These are phyloP conservation scores for Pangasianodon hypophthalmus DNA, from an alignment of 2,113 vertebrate genomes.

Conservation along the genomic window DNA sequence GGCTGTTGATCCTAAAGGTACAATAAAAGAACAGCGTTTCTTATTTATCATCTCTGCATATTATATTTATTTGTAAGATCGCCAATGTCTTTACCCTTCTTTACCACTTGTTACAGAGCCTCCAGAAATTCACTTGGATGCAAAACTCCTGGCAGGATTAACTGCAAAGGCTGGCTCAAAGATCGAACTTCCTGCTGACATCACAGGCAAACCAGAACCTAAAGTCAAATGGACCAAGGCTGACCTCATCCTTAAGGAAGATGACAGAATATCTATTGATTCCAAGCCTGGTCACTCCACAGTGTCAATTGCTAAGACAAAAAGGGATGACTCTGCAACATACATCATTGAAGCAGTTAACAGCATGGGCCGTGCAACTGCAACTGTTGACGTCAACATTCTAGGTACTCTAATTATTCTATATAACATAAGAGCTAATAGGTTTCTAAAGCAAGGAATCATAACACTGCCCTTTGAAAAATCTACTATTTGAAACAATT, in stretches of 20 bases:
- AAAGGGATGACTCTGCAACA: slow-evolving; percentile 88
- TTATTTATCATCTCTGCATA: not conserved
- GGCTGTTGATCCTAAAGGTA: slow-evolving; percentile 93
- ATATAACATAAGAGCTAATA: not conserved
- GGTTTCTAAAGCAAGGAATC: not conserved
- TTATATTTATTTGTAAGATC: not conserved
- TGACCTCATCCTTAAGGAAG: slow-evolving; percentile 83
- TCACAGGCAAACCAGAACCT: slow-evolving; percentile 88
- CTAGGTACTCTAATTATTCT: slow-evolving; percentile 75
- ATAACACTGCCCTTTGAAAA: not conserved
- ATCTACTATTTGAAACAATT: not conserved
- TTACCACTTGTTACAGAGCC: slow-evolving; percentile 75
- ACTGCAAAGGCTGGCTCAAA: slow-evolving; percentile 96
- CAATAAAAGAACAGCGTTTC: not conserved
- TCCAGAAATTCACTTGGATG: slow-evolving; percentile 93
- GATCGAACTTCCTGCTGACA: slow-evolving; percentile 90
- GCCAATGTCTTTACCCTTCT: not conserved
- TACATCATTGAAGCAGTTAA: slow-evolving; percentile 98
- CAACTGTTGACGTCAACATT: slow-evolving; percentile 95
- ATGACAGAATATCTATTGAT: slow-evolving; percentile 87
- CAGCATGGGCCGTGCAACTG: slow-evolving; percentile 90
- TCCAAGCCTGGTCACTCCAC: slow-evolving; percentile 84
- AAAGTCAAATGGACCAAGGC: slow-evolving; percentile 95
- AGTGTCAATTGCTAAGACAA: slow-evolving; percentile 84
- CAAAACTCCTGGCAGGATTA: slow-evolving; percentile 92